Evolutionary conservation across 2,113 vertebrate species (phyloP), one percentile per base, ranked within the genome.

Genomic region (Aphelocoma coerulescens): DNA sequence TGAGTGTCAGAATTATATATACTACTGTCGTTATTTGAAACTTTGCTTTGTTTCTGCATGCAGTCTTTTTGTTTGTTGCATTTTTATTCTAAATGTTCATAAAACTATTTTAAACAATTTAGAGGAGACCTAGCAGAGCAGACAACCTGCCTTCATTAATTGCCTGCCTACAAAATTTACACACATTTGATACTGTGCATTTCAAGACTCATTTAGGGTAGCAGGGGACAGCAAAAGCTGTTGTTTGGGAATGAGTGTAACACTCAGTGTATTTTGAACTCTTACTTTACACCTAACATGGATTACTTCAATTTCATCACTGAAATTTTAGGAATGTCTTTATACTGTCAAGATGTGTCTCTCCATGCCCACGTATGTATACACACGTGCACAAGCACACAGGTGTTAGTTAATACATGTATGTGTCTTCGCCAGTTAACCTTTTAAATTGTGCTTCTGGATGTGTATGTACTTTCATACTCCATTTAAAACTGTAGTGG

Each of bases 401-500:
- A 51, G 10, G 15, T 3, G 39, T 41, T 41, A 41, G 2, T 28
- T 26, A 51, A 37, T 54, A 22, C 0, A 1, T 13, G 8, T 44
- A 35, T 46, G 16, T 46, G 4, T n/a, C 20, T 82, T 32, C 13
- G n/a, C 7, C 20, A 57, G 19, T 59, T 73, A 62, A 22, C 7
- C 13, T 58, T 80, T 96, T 81, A 76, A 93, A 91, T 82, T 91
- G 32, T 69, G 58, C 44, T 69, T 91, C 71, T 76, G 10, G 84
- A 22, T 93, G 58, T 92, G 63, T 5, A 18, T 51, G 3, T 4
- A 18, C 27, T 48, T 69, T 63, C 43, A 27, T 13, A 77, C 26
- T 61, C 24, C 13, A 44, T 28, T 66, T 88, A 93, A 95, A 95
- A 82, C 33, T 65, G 30, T 62, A 46, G 22, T 55, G 91, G 44